Evolutionary conservation across 2,113 vertebrate genomes (phyloP), one percentile per base, ranked within the genome.

Genomic region (Sturnus vulgaris): DNA sequence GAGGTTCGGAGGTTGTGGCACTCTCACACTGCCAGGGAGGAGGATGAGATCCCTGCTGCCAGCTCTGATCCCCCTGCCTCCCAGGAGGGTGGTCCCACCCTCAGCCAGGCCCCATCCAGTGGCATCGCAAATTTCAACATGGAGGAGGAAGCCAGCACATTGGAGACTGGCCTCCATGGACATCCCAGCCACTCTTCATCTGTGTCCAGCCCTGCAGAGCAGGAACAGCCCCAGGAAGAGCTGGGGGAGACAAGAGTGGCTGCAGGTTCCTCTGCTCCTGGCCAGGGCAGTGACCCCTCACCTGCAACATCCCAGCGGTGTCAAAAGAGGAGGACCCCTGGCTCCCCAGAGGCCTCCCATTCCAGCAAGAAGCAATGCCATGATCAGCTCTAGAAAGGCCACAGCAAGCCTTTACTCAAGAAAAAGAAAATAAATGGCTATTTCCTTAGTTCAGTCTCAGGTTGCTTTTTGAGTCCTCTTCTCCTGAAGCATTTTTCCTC

Each of bases 261-360:
- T 27, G 18, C 49, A 42, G 35, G 35, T 49, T 60, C 55, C 55
- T 76, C 70, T 76, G 30, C 47, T 70, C 35, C 56, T 63, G 23
- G 19, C 42, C 56, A 83, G 49, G 27, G 15, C 42, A 55, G 31
- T 35, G 30, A 61, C 25, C 31, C 22, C 5, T 19, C 35, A 49
- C 5, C 40, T 9, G 7, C 0, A 0, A 63, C 55, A 28, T 20
- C 42, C 31, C 71, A 18, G n/a, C 2, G 3, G 23, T 9, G 3
- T n/a, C 35, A 8, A 17, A 83, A 56, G 35, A 83, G 40, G 22
- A 82, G 35, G 33, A 15, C 10, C 7, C 3, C 5, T 14, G 9
- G 7, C 12, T 70, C 31, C 19, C 31, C 18, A 63, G 12, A 20
- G 21, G 15, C 18, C n/a, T 69, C 49, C 35, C 56, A 24, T 10